Base-by-base conservation (phyloP, 2,888 invertebrate species). In the Erannis defoliaria region DNA sequence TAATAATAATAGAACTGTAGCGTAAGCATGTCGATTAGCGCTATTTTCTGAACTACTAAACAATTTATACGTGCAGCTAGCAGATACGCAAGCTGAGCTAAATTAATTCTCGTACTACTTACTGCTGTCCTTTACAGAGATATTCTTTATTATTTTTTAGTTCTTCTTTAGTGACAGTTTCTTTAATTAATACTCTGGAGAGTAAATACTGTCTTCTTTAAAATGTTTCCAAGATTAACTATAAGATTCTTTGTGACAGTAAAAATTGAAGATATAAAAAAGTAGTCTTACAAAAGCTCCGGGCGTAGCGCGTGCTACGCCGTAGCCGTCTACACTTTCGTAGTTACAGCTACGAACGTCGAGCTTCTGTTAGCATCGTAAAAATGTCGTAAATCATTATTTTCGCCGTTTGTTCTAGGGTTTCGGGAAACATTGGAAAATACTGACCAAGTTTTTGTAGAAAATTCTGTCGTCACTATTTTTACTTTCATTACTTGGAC, bases 321-420 rank as follows among this genome's bases (percentile, higher is more conserved):
- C 56, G 60, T 60, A 60, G 56, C 38, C 23, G 38, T 38, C 58
- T 62, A 62, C 62, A 54, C 18, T 38, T 35, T 55, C 55, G 64
- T 64, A 60, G 64, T 59, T 57, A 53, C 43, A 45, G 62, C 70
- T 71, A 71, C 70, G 66, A 62, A 53, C 49, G 51, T 46, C 23
- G 37, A 55, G 60, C 55, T 60, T 49, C 14, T 56, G 62, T 65
- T 68, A 68, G 70, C 67, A 21, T 59, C 45, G 64, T 53, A 53
- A 62, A 62, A 60, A 45, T 29, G 62, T 60, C 62, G 64, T 67
- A 71, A 64, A 68, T 71, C 67, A 67, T 67, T 56, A 48, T 55
- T 59, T 42, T 40, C 46, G 35, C 62, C 51, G 46, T 62, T 56
- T 53, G 51, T 61, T 45, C 45, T 51, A 46, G 61, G 61, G 29